Percentiles rank a stretch among this genome's conserved stretches.
Evolutionary conservation across 2,797 vertebrate genomes (phyloP).

Genomic region (Clarias laeviceps): DNA sequence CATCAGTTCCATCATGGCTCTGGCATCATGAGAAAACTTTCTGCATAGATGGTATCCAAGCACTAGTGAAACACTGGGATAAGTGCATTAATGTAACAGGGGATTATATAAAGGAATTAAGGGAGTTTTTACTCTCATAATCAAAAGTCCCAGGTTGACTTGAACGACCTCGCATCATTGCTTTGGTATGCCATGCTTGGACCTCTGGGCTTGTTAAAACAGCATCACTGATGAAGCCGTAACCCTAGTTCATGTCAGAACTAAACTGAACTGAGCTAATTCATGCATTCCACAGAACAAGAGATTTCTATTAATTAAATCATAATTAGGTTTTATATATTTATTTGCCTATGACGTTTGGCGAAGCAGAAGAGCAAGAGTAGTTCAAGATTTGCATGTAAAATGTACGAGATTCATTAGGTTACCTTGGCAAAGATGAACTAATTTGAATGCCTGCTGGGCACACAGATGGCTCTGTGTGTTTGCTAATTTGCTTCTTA

Average conservation of each 20-base stretch:
- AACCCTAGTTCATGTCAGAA: neutral
- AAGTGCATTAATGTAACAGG: too few relatives aligned
- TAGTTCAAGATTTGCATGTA: slow-evolving; percentile 82
- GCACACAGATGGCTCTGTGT: slow-evolving; percentile 84
- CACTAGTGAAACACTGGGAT: too few relatives aligned
- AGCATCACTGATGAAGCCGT: slow-evolving; percentile 70
- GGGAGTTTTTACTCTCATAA: too few relatives aligned
- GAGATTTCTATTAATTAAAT: slow-evolving; percentile 84
- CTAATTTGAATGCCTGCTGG: slow-evolving; percentile 79
- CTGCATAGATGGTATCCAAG: too few relatives aligned
- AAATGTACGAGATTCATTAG: slow-evolving; percentile 83
- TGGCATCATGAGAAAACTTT: too few relatives aligned
- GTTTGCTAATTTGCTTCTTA: slow-evolving; percentile 83
- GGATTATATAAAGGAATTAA: too few relatives aligned
- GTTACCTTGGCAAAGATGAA: slow-evolving; percentile 82
- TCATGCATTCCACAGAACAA: slow-evolving; percentile 75
- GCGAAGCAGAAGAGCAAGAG: slow-evolving; percentile 74
- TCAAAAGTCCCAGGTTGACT: too few relatives aligned
- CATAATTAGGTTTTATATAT: slow-evolving; percentile 85
- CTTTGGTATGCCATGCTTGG: slow-evolving; percentile 65
- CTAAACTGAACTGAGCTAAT: slow-evolving; percentile 65
- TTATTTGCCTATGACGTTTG: slow-evolving; percentile 80
- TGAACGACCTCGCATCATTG: neutral
- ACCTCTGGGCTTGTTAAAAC: slow-evolving; percentile 71
- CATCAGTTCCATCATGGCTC: too few relatives aligned